Base-by-base conservation (phyloP, 2,888 invertebrate genomes). In the Auanema freiburgensis region DNA sequence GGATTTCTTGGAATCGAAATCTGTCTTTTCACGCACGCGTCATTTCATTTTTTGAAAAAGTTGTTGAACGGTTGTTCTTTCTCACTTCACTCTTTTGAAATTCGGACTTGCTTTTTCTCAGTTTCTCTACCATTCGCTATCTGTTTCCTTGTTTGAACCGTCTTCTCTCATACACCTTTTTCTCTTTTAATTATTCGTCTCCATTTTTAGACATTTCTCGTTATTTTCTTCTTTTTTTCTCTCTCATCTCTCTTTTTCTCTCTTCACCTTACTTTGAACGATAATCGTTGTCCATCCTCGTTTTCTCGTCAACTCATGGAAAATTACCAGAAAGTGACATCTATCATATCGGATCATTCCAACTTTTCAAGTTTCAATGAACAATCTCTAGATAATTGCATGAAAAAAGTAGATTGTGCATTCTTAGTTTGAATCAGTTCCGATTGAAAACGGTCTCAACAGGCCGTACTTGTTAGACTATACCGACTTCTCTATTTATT, bases 241-340 rank as follows among this genome's bases (percentile, higher is more conserved):
- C n/a, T 40, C 33, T 21, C n/a, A 14, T 33, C 54, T 53, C 24
- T 53, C 54, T 53, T 24, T 21, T 40, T 53, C 54, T 53, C 57
- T 57, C 46, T 14, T 44, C 44, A n/a, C 14, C 44, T 42, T 44
- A 5, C 6, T 40, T 53, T 46, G 8, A 33, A 33, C 33, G 33
- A 33, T 33, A 33, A 33, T 33, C 33, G 33, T 33, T 33, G 33
- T 33, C 33, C 33, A 33, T 33, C 33, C 33, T 33, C 33, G 33
- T 33, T 33, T 33, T 33, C 33, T 33, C 33, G 33, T 33, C 33
- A 33, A 33, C 33, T 33, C 8, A 33, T 33, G 33, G 33, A 33
- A 33, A 33, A 33, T 33, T 33, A 33, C 33, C 33, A 33, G 33
- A 33, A 33, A 33, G 33, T 33, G 33, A 33, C 33, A 33, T 33